Percentiles rank a stretch among this genome's conserved stretches.
Conservation (phyloP, 2,113 vertebrate genomes). For the Nothobranchius furzeri region DNA sequence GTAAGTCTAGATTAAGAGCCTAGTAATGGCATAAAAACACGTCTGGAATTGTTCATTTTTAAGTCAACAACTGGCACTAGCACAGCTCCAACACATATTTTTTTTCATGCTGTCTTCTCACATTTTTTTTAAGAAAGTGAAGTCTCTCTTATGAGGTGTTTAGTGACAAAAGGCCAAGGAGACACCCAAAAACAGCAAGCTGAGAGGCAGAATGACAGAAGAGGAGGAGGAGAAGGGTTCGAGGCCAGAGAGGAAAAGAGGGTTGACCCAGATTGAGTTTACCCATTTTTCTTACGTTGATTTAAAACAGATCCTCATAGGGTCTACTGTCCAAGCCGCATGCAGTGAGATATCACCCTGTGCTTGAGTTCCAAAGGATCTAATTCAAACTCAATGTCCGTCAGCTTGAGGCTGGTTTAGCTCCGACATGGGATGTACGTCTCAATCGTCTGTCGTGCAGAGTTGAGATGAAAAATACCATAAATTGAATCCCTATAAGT, state of each 20-base stretch:
- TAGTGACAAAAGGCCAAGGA: slow-evolving; percentile 61
- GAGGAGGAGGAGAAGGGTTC: slow-evolving; percentile 1
- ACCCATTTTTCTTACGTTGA: slow-evolving; percentile 60
- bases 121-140: slow-evolving; percentile 40
- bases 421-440: slow-evolving; percentile 24
- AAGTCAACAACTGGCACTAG: slow-evolving; percentile 62
- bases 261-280: slow-evolving; percentile 54
- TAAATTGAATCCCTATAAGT: slow-evolving; percentile 4
- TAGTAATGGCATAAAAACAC: slow-evolving; percentile 59
- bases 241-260: slow-evolving; percentile 16
- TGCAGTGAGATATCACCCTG: slow-evolving; percentile 57
- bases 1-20: slow-evolving; percentile 20
- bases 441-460: slow-evolving; percentile 33
- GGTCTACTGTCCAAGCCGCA: slow-evolving; percentile 53
- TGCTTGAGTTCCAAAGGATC: slow-evolving; percentile 38
- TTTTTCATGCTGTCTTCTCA: slow-evolving; percentile 32
- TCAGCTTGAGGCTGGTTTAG: slow-evolving; percentile 33
- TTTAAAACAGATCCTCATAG: slow-evolving; percentile 66
- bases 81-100: slow-evolving; percentile 21
- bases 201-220: slow-evolving; percentile 30
- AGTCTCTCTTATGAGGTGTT: slow-evolving; percentile 69
- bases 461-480: slow-evolving; percentile 4
- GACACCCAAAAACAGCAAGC: slow-evolving; percentile 38
- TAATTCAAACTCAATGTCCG: slow-evolving; percentile 54
- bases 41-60: slow-evolving; percentile 64